Evolutionary conservation across 2,113 vertebrate species (phyloP), one percentile per base, ranked within the genome.

Genomic region (Pachyramphus minor): DNA sequence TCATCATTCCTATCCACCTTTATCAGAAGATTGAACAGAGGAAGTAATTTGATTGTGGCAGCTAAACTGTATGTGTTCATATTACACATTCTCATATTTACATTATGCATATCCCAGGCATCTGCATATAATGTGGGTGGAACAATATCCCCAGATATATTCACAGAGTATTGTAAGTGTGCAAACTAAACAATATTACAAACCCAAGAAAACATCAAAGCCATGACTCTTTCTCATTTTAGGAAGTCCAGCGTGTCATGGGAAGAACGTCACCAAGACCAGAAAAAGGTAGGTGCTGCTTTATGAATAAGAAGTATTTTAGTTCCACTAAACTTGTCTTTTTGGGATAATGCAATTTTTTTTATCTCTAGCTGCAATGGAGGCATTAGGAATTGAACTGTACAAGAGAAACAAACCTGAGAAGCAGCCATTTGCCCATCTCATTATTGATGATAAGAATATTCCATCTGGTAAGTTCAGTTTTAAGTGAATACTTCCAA

Each of bases 391-490:
- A 95, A 89, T 97, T 64, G 97, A 97, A 39, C 49, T 97, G 35
- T 85, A 96, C 82, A 97, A n/a, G 87, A 97, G 91, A 85, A 90
- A 14, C 78, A 98, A 97, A 87, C 93, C 92, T 28, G 97, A 98
- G 69, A 95, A 93, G 42, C 97, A 96, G 14, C 98, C 98, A 6
- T 98, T 98, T 92, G 98, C 98, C 56, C 98, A 98, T 90, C 98
- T 98, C 67, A 98, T 98, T 69, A 97, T 98, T 87, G 98, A 98
- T 69, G 97, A 97, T 90, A 97, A 95, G 37, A 96, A 98, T 81
- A 98, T 98, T 89, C 98, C 98, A 42, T 93, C 97, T 50, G 98
- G 98, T 98, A 94, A 97, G 97, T 95, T 96, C 11, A 21, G 2
- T 71, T 94, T 92, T 37, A 60, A 90, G 55, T 49, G 45, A 80